Base-by-base conservation (phyloP, 2,888 invertebrate genomes). In the Cheilosia pagana region DNA sequence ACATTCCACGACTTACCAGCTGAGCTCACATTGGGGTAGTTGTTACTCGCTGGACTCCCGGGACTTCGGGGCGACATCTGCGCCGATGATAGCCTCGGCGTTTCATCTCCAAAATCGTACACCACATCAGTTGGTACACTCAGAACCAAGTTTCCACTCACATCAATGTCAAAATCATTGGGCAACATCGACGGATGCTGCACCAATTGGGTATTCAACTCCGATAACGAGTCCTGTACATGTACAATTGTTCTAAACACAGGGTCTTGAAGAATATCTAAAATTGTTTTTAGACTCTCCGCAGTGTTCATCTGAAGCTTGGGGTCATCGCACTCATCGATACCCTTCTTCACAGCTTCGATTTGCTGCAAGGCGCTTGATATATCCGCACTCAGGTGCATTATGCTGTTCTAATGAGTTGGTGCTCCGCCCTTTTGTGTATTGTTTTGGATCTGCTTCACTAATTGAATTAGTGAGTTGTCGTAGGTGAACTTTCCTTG, bases 131-230 rank as follows among this genome's bases (percentile, higher is more conserved):
- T 92, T 25, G 94, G 93, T 3, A 95, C 93, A 89, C 94, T 95
- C 28, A 95, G 91, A 43, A 95, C 93, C 76, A 96, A 91, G 88
- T 95, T 95, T 3, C 96, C 96, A 87, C 96, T 95, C 55, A 96
- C 94, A 88, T 95, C 96, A 72, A 99, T 97, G 90, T 98, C 98
- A 92, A 98, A 98, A 91, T 98, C 98, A 63, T 96, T 96, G 52
- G 98, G 97, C 86, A 98, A 93, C 90, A 98, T 97, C 21, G 98
- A 98, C 14, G 98, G 98, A 92, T 98, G 98, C 89, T 97, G 96
- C 48, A 95, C 95, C 72, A 98, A 94, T 92, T 98, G 98, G 31
- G 95, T 95, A 87, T 97, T 96, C 71, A 98, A 93, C 92, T 98
- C 96, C 55, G 95, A 95, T 53, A 98, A 93, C 0, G 98, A 98